Evolutionary conservation across 1,140 invertebrate genomes (phyloP), one percentile per base, ranked within the genome.

Genomic region (Bilobella aurantiaca): DNA sequence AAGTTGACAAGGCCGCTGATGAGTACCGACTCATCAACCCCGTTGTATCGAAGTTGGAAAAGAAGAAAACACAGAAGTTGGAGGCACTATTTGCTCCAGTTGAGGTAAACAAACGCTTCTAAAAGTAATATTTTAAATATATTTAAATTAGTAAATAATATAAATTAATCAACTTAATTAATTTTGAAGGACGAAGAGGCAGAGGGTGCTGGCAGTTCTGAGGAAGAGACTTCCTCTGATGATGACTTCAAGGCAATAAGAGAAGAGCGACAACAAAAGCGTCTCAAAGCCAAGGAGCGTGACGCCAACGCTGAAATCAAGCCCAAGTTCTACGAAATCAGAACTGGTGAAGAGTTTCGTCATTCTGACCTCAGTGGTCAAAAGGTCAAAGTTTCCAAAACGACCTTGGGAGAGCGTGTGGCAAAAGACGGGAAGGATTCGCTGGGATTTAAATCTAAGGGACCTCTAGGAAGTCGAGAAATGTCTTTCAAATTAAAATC

Each of bases 1-100:
- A 96, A 80, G 86, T 98, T 62, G 90, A 97, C 74, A 88, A 86
- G 74, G 84, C 85, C 72, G 86, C 89, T 59, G 89, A 94, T 73
- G 89, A 93, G 75, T 95, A 85, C 76, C 81, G 78, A 47, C 78
- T 96, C 29, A 77, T 96, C n/a, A 94, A 95, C 80, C 93, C 93
- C 30, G 89, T 94, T 21, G 79, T 96, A 21, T 88, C 91, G 34
- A 86, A 88, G 74, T 75, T 93, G 46, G 84, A 88, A 65, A 88
- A 86, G 75, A 78, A 76, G 1, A 84, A 83, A 74, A 78, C 82
- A 64, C 86, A 86, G 77, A 79, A 75, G 31, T 69, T 71, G 28
- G 74, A 79, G 82, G 75, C 72, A 62, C 76, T 82, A 65, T 81
- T 82, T 77, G 76, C 82, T 59, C 75, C 77, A 67, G 76, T 83